A percentile compares a stretch with the other conserved stretches of the same genome.
phyloP scores from a whole-genome alignment of 2,797 vertebrate species.

The Poecilia gillii region DNA sequence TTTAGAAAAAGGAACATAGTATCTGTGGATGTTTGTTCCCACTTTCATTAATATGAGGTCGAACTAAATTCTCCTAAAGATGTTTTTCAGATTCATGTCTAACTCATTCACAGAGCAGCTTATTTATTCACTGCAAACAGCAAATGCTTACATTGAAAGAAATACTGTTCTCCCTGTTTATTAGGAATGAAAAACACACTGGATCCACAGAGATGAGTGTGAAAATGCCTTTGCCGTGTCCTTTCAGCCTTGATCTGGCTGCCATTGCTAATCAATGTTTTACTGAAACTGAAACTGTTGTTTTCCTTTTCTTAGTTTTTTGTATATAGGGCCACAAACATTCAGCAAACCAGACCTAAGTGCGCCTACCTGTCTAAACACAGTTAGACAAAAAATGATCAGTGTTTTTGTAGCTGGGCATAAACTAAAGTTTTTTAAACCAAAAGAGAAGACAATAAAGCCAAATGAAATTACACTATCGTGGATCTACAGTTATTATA shows the following conservation, averaged over 20 bases:
- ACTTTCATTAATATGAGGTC: too few species aligned
- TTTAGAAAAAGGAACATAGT: too few species aligned
- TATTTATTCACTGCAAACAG: not conserved
- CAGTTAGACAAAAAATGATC: too few species aligned
- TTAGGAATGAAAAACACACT: not conserved
- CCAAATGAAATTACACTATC: not conserved
- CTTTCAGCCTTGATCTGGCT: not conserved
- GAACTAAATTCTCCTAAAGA: not conserved
- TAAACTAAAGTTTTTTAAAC: not conserved
- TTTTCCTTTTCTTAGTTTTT: not conserved
- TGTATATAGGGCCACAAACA: not conserved
- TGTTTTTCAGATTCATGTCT: not conserved
- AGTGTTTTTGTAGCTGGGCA: too few species aligned
- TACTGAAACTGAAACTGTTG: not conserved
- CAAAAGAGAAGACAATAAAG: not conserved
- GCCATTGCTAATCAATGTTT: not conserved
- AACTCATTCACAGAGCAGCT: not conserved
- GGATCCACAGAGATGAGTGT: not conserved
- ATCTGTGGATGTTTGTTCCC: too few species aligned
- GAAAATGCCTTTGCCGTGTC: too few species aligned
- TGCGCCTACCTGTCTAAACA: not conserved
- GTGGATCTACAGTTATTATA: not conserved
- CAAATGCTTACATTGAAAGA: too few species aligned
- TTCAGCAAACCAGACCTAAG: not conserved
- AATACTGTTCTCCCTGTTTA: not conserved